These are phyloP conservation scores for Aselliscus stoliczkanus DNA, from an alignment of 2,797 vertebrate genomes.

Conservation along the genomic window DNA sequence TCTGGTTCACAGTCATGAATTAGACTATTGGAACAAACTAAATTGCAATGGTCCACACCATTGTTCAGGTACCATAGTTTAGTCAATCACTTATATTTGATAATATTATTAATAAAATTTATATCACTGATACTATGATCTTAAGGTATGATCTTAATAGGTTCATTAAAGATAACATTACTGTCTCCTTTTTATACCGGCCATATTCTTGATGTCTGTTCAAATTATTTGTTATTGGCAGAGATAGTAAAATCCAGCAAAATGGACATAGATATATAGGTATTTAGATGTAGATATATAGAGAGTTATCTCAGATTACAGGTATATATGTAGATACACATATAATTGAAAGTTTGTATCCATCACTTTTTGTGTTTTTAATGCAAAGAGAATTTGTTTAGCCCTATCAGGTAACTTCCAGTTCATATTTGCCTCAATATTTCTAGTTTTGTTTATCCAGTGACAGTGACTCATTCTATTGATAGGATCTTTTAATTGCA, in stretches of 20 bases:
- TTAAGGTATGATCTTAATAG: not conserved
- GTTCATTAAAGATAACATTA: not conserved
- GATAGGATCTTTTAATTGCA: not conserved
- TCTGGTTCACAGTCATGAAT: not conserved
- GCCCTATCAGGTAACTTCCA: not conserved
- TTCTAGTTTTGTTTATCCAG: not conserved
- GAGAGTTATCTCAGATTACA: not conserved
- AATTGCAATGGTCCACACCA: not conserved
- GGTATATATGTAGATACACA: not conserved
- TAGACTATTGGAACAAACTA: not conserved
- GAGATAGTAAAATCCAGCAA: conserved; percentile 13
- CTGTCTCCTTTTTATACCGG: not conserved
- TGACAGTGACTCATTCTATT: not conserved
- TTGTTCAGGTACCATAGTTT: not conserved
- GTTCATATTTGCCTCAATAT: not conserved
- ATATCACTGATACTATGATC: not conserved
- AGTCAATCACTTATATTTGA: not conserved
- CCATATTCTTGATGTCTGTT: not conserved
- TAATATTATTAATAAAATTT: not conserved
- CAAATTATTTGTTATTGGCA: not conserved
- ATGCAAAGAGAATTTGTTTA: not conserved
- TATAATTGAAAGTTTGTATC: not conserved
- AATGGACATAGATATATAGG: not conserved
- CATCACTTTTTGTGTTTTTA: not conserved
- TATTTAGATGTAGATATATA: not conserved